These are phyloP conservation scores for Loris lydekkerianus DNA, from an alignment of 2,797 vertebrate species.

Conservation along the genomic window DNA sequence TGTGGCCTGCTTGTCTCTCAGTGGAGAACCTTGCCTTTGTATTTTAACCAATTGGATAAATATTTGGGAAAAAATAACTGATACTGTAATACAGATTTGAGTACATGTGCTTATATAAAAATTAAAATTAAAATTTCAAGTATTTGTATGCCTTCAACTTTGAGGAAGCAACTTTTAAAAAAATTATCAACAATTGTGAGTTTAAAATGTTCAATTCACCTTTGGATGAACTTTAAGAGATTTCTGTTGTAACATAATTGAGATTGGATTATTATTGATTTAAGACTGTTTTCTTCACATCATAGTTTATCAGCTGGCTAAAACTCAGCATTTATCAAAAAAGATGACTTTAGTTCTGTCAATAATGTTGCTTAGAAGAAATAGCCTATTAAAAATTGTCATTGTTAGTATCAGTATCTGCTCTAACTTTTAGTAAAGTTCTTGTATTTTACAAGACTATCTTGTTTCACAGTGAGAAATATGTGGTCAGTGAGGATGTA, in stretches of 20 bases:
- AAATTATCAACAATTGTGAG: not conserved
- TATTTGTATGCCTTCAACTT: not conserved
- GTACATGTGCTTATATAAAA: not conserved
- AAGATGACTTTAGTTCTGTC: slow-evolving; percentile 71
- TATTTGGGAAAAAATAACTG: slow-evolving; percentile 34
- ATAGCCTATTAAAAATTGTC: slow-evolving; percentile 49
- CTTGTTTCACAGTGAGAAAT: not conserved
- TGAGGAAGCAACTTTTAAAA: slow-evolving; percentile 11
- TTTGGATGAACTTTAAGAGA: slow-evolving; percentile 36
- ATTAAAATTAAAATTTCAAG: slow-evolving; percentile 14
- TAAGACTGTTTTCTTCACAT: slow-evolving; percentile 65
- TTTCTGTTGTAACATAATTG: not conserved
- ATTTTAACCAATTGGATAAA: slow-evolving; percentile 4
- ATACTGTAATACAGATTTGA: not conserved
- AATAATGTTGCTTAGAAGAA: slow-evolving; percentile 84
- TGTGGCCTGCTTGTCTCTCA: not conserved
- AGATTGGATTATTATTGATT: slow-evolving; percentile 69
- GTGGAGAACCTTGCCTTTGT: not conserved
- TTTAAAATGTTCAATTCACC: not conserved
- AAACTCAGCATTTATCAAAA: slow-evolving; percentile 56
- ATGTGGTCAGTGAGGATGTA: not conserved
- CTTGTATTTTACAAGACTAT: not conserved
- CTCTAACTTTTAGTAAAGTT: not conserved
- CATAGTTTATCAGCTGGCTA: slow-evolving; percentile 68
- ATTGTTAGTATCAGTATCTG: not conserved